phyloP scores from a whole-genome alignment of 2,888 invertebrate genomes.

The Brenthis ino region DNA sequence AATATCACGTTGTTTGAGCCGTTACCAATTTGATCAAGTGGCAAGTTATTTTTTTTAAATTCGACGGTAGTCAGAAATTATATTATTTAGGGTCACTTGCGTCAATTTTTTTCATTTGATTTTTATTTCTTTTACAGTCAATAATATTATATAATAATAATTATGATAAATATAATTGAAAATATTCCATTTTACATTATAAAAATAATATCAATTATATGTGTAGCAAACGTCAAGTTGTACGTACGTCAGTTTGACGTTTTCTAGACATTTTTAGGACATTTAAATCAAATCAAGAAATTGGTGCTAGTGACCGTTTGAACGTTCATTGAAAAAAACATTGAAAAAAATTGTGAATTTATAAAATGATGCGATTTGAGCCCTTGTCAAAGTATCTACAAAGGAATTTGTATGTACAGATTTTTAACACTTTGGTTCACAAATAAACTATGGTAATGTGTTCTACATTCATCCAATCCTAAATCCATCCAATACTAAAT shows the following conservation, averaged over 20 bases:
- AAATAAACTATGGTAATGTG: conserved; percentile 19
- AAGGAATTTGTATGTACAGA: conserved; percentile 5
- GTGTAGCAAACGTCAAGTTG: too few species aligned
- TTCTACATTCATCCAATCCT: too few species aligned
- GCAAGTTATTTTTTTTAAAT: conserved; percentile 28
- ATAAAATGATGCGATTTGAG: conserved; percentile 9
- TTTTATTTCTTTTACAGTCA: too few species aligned
- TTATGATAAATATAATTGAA: too few species aligned
- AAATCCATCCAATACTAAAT: not conserved
- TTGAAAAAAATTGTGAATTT: conserved; percentile 16
- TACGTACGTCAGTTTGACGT: too few species aligned
- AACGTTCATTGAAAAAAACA: not conserved
- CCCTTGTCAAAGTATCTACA: not conserved
- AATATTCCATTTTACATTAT: too few species aligned
- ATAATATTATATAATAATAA: too few species aligned
- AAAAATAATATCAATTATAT: too few species aligned
- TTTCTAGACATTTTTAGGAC: too few species aligned
- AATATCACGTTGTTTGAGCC: conserved; percentile 43
- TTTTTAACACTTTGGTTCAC: conserved; percentile 21
- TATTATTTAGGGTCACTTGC: too few species aligned
- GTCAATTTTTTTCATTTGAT: too few species aligned
- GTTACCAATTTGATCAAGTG: conserved; percentile 34
- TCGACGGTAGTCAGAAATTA: not conserved
- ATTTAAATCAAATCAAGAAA: too few species aligned
- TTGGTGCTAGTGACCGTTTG: conserved; percentile 23